Conservation (phyloP, 2,888 invertebrate species). For the Dusona sp. region DNA sequence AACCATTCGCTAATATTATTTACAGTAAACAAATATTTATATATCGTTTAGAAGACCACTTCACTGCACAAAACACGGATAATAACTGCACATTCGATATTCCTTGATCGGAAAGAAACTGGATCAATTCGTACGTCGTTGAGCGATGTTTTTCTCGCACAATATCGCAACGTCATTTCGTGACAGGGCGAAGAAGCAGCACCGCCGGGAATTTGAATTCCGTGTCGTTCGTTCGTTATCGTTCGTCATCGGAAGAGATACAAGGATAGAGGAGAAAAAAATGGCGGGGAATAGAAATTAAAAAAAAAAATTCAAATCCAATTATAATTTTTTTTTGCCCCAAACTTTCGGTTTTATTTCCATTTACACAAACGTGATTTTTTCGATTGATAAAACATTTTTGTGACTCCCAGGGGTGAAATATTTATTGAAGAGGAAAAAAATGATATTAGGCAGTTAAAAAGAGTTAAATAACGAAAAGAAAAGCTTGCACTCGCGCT, state of each 20-base stretch:
- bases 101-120: conserved; percentile 50
- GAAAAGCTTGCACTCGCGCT: conserved; percentile 50
- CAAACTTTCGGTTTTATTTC: not conserved
- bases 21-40: not conserved
- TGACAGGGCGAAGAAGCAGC: conserved; percentile 25
- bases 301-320: not conserved
- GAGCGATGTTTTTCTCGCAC: conserved; percentile 56
- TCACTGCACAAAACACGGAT: conserved; percentile 54
- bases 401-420: not conserved
- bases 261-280: not conserved
- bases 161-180: conserved; percentile 64
- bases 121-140: conserved; percentile 47
- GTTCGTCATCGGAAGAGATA: conserved; percentile 44
- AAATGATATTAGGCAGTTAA: not conserved
- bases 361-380: not conserved
- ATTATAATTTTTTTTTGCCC: not conserved
- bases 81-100: conserved; percentile 58
- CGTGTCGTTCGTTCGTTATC: conserved; percentile 69
- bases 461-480: conserved; percentile 41
- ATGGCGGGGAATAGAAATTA: conserved; percentile 8
- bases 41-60: conserved; percentile 45
- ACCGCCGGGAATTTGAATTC: conserved; percentile 44
- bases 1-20: not conserved
- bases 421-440: not conserved
- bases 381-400: not conserved